Conservation (phyloP, 1,140 invertebrate genomes). For the Ips nitidus region DNA sequence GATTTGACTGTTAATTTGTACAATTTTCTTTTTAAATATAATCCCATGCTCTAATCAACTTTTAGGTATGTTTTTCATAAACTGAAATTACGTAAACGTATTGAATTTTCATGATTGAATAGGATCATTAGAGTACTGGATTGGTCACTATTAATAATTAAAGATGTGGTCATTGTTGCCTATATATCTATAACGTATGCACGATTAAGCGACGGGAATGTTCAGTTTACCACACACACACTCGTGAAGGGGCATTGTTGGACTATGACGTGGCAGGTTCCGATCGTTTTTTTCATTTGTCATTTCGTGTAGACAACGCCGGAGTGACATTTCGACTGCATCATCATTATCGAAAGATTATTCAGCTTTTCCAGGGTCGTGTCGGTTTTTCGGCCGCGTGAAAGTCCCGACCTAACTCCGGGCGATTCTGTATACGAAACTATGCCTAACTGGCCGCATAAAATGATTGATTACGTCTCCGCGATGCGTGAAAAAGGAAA, state of each 20-base stretch:
- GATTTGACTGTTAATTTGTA: too few species aligned
- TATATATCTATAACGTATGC: neutral
- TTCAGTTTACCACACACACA: constrained; percentile 17
- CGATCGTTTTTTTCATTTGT: constrained; percentile 15
- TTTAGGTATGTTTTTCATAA: too few species aligned
- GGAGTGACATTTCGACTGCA: constrained; percentile 24
- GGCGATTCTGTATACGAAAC: too few species aligned
- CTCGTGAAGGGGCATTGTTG: constrained; percentile 7
- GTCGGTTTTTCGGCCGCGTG: neutral
- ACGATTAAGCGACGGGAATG: neutral
- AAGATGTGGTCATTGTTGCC: too few species aligned
- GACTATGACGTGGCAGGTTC: constrained; percentile 11
- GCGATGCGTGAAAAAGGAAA: constrained; percentile 1
- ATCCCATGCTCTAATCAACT: too few species aligned
- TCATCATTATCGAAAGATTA: constrained; percentile 22
- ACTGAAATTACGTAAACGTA: too few species aligned
- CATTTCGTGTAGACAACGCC: constrained; percentile 21
- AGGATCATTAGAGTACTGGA: too few species aligned
- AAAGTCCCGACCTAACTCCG: neutral
- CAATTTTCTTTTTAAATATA: too few species aligned
- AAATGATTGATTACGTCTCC: constrained; percentile 21
- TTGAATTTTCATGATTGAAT: too few species aligned
- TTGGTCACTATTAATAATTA: too few species aligned
- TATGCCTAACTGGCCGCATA: neutral
- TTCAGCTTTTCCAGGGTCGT: constrained; percentile 9